Percentiles rank a stretch among this genome's conserved stretches.
Evolutionary conservation across 2,888 invertebrate species (phyloP).

Genomic region (Drosophila mayaguana): DNA sequence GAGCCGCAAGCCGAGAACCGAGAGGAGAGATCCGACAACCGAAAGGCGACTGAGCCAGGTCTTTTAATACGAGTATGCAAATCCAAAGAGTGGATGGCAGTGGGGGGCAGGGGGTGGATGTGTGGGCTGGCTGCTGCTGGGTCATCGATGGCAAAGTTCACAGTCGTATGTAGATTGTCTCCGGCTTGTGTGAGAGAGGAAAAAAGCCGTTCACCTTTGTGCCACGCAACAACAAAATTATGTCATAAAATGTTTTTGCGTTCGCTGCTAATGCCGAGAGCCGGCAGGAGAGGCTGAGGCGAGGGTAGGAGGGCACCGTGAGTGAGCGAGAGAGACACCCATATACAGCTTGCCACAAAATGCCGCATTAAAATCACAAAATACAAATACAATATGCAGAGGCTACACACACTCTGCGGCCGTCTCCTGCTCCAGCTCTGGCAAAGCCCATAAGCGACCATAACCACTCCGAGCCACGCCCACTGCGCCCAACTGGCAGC

Average conservation of each 20-base stretch:
- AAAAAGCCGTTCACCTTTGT: slow-evolving; percentile 42
- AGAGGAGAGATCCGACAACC: background rate
- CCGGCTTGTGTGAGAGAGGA: background rate
- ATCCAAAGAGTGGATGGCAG: slow-evolving; percentile 18
- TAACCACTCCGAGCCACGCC: slow-evolving; percentile 1
- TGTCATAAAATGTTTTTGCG: slow-evolving; percentile 74
- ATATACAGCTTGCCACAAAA: slow-evolving; percentile 61
- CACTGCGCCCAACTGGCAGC: slow-evolving; percentile 2
- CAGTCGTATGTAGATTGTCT: slow-evolving; percentile 50
- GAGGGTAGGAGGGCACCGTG: background rate
- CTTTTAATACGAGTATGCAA: slow-evolving; percentile 41
- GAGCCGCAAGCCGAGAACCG: slow-evolving; percentile 22
- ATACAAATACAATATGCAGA: slow-evolving; percentile 73
- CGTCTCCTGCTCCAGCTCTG: slow-evolving; percentile 23
- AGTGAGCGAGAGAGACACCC: slow-evolving; percentile 9
- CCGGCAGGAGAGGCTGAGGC: slow-evolving; percentile 1
- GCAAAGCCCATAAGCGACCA: slow-evolving; percentile 36
- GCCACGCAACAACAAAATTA: slow-evolving; percentile 69
- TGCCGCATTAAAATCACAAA: slow-evolving; percentile 80
- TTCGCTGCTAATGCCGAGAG: slow-evolving; percentile 56
- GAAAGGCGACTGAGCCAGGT: slow-evolving; percentile 19
- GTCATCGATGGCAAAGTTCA: slow-evolving; percentile 64
- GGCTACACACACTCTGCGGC: slow-evolving; percentile 47
- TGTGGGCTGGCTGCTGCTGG: slow-evolving; percentile 11
- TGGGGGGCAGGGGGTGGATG: no score